Evolutionary conservation across 2,113 vertebrate species (phyloP).

Genomic region (Grus americana): DNA sequence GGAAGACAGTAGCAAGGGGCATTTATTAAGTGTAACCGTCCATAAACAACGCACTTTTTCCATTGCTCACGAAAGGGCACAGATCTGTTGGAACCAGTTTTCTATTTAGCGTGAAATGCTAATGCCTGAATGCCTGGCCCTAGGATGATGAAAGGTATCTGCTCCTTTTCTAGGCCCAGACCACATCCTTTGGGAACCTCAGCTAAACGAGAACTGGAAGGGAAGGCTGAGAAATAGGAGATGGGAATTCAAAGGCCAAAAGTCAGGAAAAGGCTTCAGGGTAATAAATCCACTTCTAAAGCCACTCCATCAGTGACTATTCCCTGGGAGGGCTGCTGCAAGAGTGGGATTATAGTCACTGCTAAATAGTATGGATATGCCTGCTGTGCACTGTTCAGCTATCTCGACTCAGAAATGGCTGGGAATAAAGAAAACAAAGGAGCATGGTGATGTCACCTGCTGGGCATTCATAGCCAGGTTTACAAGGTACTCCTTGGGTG

Average conservation of each 20-base stretch:
- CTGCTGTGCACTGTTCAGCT: neutral
- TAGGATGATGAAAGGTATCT: neutral
- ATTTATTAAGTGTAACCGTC: neutral
- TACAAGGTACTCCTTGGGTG: slow-evolving; percentile 80
- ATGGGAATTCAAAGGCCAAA: neutral
- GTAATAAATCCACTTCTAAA: neutral
- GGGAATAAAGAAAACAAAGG: neutral
- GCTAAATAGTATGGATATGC: neutral
- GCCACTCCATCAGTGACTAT: neutral
- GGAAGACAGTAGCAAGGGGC: neutral
- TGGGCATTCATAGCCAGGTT: slow-evolving; percentile 86
- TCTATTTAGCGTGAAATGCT: neutral
- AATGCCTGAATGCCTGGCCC: neutral
- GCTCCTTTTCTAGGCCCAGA: neutral
- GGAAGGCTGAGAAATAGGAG: neutral
- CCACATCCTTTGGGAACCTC: neutral
- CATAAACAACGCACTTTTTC: neutral
- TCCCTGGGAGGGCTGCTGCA: neutral
- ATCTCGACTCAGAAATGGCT: neutral
- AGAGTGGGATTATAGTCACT: neutral
- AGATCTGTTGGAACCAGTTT: neutral
- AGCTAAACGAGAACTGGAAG: neutral
- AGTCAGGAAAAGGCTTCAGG: neutral
- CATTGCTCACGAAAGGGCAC: neutral
- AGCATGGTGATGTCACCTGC: slow-evolving; percentile 60